phyloP scores from a whole-genome alignment of 1,140 invertebrate species.

The Muscidifurax raptorellus region DNA sequence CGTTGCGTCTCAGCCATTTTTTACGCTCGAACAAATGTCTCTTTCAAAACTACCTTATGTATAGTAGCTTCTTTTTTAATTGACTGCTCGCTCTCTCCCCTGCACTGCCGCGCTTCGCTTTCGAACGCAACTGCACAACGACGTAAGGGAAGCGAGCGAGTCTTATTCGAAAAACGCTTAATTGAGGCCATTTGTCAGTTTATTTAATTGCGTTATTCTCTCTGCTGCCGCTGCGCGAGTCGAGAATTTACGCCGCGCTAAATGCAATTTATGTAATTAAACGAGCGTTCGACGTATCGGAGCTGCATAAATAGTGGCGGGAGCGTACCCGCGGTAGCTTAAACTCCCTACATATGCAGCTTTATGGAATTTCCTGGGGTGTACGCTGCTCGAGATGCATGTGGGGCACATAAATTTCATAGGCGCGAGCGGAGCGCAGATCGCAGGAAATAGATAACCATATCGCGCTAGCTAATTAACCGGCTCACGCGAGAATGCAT shows the following conservation, averaged over 20 bases:
- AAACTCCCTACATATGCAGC: not conserved
- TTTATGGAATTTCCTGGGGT: slow-evolving; percentile 16
- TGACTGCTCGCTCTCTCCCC: not conserved
- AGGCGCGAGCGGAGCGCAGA: not conserved
- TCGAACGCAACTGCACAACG: not conserved
- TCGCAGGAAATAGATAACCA: slow-evolving; percentile 26
- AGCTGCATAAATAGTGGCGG: slow-evolving; percentile 4
- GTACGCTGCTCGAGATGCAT: not conserved
- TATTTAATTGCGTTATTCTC: not conserved
- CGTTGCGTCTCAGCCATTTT: slow-evolving; percentile 1
- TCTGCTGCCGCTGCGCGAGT: not conserved
- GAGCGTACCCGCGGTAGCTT: not conserved
- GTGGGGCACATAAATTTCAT: slow-evolving; percentile 32
- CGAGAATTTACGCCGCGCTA: not conserved
- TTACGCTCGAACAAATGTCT: slow-evolving; percentile 25
- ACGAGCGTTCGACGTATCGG: not conserved
- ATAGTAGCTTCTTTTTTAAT: slow-evolving; percentile 19
- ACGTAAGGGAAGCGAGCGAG: not conserved
- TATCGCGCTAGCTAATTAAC: slow-evolving; percentile 19
- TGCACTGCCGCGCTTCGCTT: too few relatives aligned
- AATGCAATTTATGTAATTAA: slow-evolving; percentile 31
- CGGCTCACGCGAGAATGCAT: not conserved
- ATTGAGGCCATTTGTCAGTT: slow-evolving; percentile 8
- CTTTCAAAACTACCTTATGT: slow-evolving; percentile 25
- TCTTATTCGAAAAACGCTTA: not conserved